phyloP scores from a whole-genome alignment of 2,888 invertebrate genomes.

The Andrena camellia region DNA sequence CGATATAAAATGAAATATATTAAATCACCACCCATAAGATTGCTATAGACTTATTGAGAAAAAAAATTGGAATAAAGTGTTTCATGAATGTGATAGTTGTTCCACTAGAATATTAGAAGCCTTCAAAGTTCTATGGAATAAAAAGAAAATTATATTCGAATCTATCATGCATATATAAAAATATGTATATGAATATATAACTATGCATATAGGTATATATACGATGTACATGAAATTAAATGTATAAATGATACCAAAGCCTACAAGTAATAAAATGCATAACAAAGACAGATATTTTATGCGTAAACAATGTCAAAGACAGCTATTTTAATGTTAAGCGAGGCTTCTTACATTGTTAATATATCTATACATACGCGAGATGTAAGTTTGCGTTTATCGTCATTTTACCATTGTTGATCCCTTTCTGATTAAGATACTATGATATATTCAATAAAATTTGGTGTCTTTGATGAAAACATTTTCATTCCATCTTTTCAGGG shows the following conservation, averaged over 20 bases:
- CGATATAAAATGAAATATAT: slow-evolving; percentile 32
- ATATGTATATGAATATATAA: not conserved
- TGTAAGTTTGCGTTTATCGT: slow-evolving; percentile 73
- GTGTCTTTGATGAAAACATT: slow-evolving; percentile 75
- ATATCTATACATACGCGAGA: slow-evolving; percentile 71
- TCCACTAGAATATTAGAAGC: slow-evolving; percentile 78
- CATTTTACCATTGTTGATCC: slow-evolving; percentile 72
- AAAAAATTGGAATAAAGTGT: slow-evolving; percentile 54
- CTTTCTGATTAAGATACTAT: slow-evolving; percentile 75
- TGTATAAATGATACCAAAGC: slow-evolving; percentile 79
- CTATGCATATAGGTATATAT: slow-evolving; percentile 43
- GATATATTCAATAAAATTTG: slow-evolving; percentile 80
- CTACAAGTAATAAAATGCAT: slow-evolving; percentile 70
- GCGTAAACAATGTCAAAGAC: slow-evolving; percentile 71
- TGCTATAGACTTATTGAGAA: slow-evolving; percentile 43
- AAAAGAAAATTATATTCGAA: slow-evolving; percentile 43
- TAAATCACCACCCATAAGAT: slow-evolving; percentile 40
- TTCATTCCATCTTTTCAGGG: slow-evolving; percentile 6
- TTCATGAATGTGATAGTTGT: slow-evolving; percentile 83
- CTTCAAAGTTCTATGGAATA: slow-evolving; percentile 78
- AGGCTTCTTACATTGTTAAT: slow-evolving; percentile 79
- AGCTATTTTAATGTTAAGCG: slow-evolving; percentile 77
- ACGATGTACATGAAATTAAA: slow-evolving; percentile 65
- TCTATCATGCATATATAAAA: slow-evolving; percentile 22
- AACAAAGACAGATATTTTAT: slow-evolving; percentile 77